Base-by-base conservation (phyloP, 1,140 invertebrate genomes). In the Drosophila melanogaster region DNA sequence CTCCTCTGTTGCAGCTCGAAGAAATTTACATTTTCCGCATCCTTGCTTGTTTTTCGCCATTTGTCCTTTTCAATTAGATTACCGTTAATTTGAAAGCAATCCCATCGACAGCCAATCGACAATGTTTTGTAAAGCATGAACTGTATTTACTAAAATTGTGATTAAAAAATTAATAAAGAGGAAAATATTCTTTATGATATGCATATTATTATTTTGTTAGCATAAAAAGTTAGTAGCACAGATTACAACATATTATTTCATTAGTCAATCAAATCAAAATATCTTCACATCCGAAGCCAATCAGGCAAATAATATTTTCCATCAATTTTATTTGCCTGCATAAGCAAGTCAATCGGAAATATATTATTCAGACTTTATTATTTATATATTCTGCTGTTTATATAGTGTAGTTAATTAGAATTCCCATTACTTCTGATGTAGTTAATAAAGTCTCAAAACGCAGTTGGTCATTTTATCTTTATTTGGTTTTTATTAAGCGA, bases 51-150 rank as follows among this genome's bases (percentile, higher is more conserved):
- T 59, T 30, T 55, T 67, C 49, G 56, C 41, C 61, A 59, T 70
- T 77, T 78, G 70, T 51, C 59, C 53, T 43, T 62, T 67, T 76
- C 54, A 77, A 87, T 90, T 79, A 64, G 70, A 83, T 81, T 64
- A 62, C 22, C 59, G 46, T 66, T 56, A 50, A 77, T 77, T 90
- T 77, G 24, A 76, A 79, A 72, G 67, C 56, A 65, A 81, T 41
- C 24, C 66, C 54, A 47, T 64, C 37, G 22, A 44, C 17, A 43
- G 22, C 26, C 47, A 78, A 56, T 71, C 37, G 67, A 58, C 50
- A 37, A 19, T 22, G 17, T 10, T 26, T 26, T 26, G 26, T 7
- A 3, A 22, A 22, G 19, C 19, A 7, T 10, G 3, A 10, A 8
- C 30, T 38, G 37, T 38, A 12, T 10, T 38, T 14, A 14, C 3